Base-by-base conservation (phyloP, 2,888 invertebrate species). In the Parnassius apollo region DNA sequence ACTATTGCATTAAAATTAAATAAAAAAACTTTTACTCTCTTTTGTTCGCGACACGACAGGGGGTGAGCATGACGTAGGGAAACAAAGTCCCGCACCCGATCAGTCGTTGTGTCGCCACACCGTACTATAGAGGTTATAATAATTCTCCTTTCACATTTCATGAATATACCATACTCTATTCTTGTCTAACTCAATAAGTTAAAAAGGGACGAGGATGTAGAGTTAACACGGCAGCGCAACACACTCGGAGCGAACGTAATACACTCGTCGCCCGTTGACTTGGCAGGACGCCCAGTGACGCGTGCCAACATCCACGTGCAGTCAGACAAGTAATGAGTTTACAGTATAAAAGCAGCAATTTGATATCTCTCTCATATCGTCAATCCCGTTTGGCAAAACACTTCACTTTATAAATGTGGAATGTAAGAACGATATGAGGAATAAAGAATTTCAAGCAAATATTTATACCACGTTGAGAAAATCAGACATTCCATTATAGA, bases 251-350 rank as follows among this genome's bases (percentile, higher is more conserved):
- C 59, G 59, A 51, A 25, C 63, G 59, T 57, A 56, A 61, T 68
- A 71, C 71, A 74, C 76, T 77, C 73, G 75, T 72, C 75, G 76
- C 78, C 76, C 75, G 71, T 68, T 74, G 73, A 77, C 71, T 81
- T 88, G 87, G 88, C 86, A 81, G 63, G 55, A 65, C 66, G 81
- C 85, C 85, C 72, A 69, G 66, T 69, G 76, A 70, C 69, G 69
- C 73, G 72, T 79, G 80, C 81, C 78, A 81, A 71, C 74, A 71
- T 71, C 75, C 78, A 78, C 77, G 79, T 80, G 81, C 76, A 70
- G 74, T 75, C 71, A 75, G 70, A 75, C 74, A 73, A 74, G 78
- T 80, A 81, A 81, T 80, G 73, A 77, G 72, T 75, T 75, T 75
- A 75, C 63, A 70, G 68, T 75, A 76, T 74, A 73, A 71, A 75